phyloP scores from a whole-genome alignment of 2,797 vertebrate genomes.

The Hemitrygon akajei region DNA sequence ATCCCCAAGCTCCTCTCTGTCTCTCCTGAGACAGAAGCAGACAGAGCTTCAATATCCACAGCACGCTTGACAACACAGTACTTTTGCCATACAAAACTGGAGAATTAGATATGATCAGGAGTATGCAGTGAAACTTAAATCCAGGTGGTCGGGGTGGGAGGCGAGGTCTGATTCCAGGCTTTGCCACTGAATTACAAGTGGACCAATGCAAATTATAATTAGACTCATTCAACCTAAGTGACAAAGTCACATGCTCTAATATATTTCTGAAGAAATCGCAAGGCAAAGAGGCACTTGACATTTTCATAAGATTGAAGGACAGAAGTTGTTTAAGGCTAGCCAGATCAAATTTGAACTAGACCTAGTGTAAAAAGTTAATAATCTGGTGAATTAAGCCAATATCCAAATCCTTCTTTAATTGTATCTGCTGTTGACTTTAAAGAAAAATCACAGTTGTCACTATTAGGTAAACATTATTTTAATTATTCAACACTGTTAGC shows the following conservation, averaged over 20 bases:
- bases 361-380: not conserved
- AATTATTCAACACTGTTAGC: conserved; percentile 24
- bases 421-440: not conserved
- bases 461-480: conserved; percentile 34
- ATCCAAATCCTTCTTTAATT: not conserved
- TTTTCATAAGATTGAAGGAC: not conserved
- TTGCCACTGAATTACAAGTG: not conserved
- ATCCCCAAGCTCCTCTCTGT: too few relatives aligned
- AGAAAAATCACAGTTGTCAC: not conserved
- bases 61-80: too few relatives aligned
- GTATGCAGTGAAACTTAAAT: too few relatives aligned
- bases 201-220: not conserved
- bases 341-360: not conserved
- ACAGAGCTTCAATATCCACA: too few relatives aligned
- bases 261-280: not conserved
- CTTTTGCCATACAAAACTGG: too few relatives aligned
- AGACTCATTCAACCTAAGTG: not conserved
- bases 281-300: not conserved
- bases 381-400: not conserved
- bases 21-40: too few relatives aligned
- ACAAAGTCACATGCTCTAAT: not conserved
- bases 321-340: not conserved
- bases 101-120: too few relatives aligned
- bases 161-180: not conserved
- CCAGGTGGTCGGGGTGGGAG: too few relatives aligned